phyloP scores from a whole-genome alignment of 2,797 vertebrate species.

The Perodicticus potto region DNA sequence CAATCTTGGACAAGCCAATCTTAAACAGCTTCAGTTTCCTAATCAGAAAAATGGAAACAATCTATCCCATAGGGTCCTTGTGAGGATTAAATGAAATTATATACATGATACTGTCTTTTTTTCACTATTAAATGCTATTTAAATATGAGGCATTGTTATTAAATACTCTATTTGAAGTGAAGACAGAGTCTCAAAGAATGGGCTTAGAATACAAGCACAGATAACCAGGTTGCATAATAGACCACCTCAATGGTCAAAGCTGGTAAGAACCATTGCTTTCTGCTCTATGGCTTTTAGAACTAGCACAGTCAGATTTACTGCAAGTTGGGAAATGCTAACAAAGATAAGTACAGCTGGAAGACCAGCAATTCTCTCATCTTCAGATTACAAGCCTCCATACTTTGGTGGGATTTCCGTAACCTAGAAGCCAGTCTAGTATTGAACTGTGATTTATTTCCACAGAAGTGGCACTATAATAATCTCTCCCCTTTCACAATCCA shows the following conservation, averaged over 20 bases:
- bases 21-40: constrained; percentile 13
- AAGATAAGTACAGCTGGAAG: background rate
- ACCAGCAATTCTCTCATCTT: background rate
- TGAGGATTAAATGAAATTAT: constrained; percentile 37
- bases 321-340: background rate
- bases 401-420: background rate
- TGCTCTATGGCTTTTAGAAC: constrained; percentile 3
- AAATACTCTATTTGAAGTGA: constrained; percentile 45
- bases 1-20: background rate
- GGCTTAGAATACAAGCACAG: background rate
- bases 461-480: background rate
- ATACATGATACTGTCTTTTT: background rate
- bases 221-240: background rate
- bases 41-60: constrained; percentile 37
- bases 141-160: constrained; percentile 48
- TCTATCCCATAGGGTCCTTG: background rate
- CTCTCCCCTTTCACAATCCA: background rate
- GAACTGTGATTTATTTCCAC: background rate
- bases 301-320: background rate
- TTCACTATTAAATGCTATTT: constrained; percentile 54
- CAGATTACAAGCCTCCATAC: background rate
- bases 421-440: background rate
- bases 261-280: background rate
- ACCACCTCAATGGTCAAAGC: background rate
- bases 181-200: background rate